A percentile compares a stretch with the other conserved stretches of the same genome.
Evolutionary conservation across 2,888 invertebrate species (phyloP).

Genomic region (Cheilosia pagana): DNA sequence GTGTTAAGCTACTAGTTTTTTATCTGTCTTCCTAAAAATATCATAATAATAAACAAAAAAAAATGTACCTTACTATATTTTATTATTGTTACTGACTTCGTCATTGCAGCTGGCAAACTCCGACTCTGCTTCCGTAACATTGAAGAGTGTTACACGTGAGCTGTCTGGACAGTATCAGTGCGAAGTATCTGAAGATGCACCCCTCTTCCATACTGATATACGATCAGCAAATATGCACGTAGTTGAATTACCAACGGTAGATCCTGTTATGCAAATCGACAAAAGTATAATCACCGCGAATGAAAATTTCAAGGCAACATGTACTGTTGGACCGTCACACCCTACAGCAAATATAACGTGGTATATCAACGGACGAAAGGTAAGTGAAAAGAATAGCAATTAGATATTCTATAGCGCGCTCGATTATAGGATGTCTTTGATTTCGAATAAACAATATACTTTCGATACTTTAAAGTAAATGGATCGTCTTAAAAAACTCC

Average conservation of each 20-base stretch:
- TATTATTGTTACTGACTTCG: neutral
- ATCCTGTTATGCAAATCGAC: constrained; percentile 84
- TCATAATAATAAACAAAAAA: no score
- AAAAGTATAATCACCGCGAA: constrained; percentile 84
- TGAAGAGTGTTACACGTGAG: constrained; percentile 85
- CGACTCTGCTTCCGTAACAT: constrained; percentile 85
- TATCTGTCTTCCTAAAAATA: no score
- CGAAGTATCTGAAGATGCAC: constrained; percentile 86
- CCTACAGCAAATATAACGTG: constrained; percentile 85
- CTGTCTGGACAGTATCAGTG: constrained; percentile 85
- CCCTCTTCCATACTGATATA: constrained; percentile 85
- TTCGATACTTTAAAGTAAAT: no score
- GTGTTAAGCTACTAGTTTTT: no score
- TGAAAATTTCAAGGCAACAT: constrained; percentile 84
- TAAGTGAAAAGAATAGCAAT: constrained; percentile 78
- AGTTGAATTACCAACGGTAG: constrained; percentile 85
- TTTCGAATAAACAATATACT: no score
- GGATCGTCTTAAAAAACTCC: no score
- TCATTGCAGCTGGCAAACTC: constrained; percentile 84
- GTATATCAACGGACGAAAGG: constrained; percentile 85
- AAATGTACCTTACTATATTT: no score
- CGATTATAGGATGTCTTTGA: no score
- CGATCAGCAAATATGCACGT: constrained; percentile 85
- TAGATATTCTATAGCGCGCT: no score
- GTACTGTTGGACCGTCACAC: constrained; percentile 85